phyloP scores from a whole-genome alignment of 1,140 invertebrate species.

The Apis laboriosa region DNA sequence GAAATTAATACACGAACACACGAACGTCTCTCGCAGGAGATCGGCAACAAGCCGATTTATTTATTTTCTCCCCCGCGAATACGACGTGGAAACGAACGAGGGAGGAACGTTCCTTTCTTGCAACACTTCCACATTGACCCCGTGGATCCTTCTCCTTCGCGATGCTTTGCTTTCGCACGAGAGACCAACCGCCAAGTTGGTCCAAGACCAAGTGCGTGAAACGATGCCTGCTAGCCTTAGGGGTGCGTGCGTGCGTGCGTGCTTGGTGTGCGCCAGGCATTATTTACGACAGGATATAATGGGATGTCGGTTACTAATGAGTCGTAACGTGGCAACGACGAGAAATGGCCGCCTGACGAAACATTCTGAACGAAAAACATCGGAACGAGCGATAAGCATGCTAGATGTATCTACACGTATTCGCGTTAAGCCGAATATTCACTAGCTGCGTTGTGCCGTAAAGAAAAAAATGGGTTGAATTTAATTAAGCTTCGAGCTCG shows the following conservation, averaged over 20 bases:
- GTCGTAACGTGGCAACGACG: conserved; percentile 65
- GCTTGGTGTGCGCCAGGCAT: conserved; percentile 21
- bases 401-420: too few relatives aligned
- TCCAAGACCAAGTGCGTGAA: conserved; percentile 29
- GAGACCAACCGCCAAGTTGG: conserved; percentile 28
- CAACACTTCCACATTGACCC: conserved; percentile 46
- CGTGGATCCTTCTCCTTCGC: conserved; percentile 57
- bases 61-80: conserved; percentile 10
- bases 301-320: conserved; percentile 77
- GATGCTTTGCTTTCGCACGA: conserved; percentile 73
- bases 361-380: too few relatives aligned
- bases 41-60: conserved; percentile 38
- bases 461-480: too few relatives aligned
- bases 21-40: background rate
- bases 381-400: background rate
- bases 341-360: conserved; percentile 20
- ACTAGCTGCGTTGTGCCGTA: too few relatives aligned
- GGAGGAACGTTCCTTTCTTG: conserved; percentile 11
- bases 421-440: too few relatives aligned
- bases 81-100: background rate
- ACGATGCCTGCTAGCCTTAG: conserved; percentile 36
- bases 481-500: too few relatives aligned
- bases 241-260: conserved; percentile 37
- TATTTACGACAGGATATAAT: conserved; percentile 76
- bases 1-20: background rate